Evolutionary conservation across 2,888 invertebrate species (phyloP), one percentile per base, ranked within the genome.

Genomic region (Ophion obscuratus): DNA sequence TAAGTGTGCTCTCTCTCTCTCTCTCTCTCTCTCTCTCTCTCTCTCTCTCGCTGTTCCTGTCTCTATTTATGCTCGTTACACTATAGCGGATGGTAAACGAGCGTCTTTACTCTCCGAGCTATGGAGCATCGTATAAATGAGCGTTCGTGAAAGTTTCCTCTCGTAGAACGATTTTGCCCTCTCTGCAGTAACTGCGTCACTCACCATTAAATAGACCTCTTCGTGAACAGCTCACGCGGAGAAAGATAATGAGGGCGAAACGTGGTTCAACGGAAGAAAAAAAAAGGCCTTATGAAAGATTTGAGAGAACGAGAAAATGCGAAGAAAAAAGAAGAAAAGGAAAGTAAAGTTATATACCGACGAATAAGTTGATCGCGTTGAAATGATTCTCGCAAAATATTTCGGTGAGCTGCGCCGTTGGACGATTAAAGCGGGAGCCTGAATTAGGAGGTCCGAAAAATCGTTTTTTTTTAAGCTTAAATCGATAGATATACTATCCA

Each of bases 191-290:
- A 44, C 44, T 24, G 20, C 79, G 75, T 75, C 75, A 64, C 83
- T 84, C 75, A 59, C 75, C 83, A 84, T 83, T 79, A 75, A 83
- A 79, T 68, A 61, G 79, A 74, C 64, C 80, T 84, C 76, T 76
- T 76, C 68, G 80, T 81, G 71, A 78, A 44, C 64, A 59, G 44
- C 66, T 83, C 71, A 59, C 74, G 79, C 83, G 66, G 17, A 59
- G 36, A 14, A 31, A 36, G 59, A 70, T 70, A 70, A 70, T 70
- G 67, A 81, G 66, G 59, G 68, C 68, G 62, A 62, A 36, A 53
- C 36, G 40, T 53, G 31, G 24, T 61, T 24, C 61, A 61, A 61
- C n/a, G 11, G 6, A 61, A n/a, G 10, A 76, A 61, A 76, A 74
- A 81, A 11, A 64, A 3, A 66, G 2, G 14, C 14, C 36, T 27